These are phyloP conservation scores for Acanthopleura granulata DNA, from an alignment of 2,888 invertebrate genomes.

Conservation along the genomic window DNA sequence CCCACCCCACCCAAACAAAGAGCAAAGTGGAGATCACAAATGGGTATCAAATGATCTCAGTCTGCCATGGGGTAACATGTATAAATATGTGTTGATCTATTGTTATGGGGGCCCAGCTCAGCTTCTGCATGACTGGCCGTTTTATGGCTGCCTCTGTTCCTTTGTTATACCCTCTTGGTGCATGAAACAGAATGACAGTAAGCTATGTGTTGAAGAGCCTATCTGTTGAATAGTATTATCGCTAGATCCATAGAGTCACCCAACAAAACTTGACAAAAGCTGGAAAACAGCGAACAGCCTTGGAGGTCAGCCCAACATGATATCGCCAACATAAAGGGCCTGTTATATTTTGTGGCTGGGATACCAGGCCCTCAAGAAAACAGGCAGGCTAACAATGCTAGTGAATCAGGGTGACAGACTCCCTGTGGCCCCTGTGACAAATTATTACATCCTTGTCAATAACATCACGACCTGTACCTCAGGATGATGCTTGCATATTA, in stretches of 20 bases:
- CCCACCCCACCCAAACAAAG: too few relatives aligned
- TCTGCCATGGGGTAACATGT: not conserved
- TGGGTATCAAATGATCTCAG: not conserved
- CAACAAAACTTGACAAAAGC: not conserved
- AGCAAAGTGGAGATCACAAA: not conserved
- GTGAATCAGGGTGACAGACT: not conserved
- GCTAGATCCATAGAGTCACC: not conserved
- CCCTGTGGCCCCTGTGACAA: not conserved
- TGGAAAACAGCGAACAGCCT: not conserved
- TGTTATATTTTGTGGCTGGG: not conserved
- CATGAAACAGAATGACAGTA: constrained; percentile 5
- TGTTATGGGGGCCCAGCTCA: not conserved
- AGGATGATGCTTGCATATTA: too few relatives aligned
- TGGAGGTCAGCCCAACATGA: not conserved
- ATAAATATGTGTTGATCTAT: not conserved
- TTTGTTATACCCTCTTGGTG: not conserved
- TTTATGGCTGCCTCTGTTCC: not conserved
- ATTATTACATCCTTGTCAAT: constrained; percentile 6
- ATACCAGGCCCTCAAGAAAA: not conserved
- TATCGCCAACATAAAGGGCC: not conserved
- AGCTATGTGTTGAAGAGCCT: not conserved
- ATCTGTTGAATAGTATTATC: not conserved
- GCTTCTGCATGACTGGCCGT: not conserved
- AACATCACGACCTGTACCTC: not conserved
- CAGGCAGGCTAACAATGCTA: not conserved